Conservation (phyloP, 2,113 vertebrate genomes). For the Thinocorus orbignyianus region DNA sequence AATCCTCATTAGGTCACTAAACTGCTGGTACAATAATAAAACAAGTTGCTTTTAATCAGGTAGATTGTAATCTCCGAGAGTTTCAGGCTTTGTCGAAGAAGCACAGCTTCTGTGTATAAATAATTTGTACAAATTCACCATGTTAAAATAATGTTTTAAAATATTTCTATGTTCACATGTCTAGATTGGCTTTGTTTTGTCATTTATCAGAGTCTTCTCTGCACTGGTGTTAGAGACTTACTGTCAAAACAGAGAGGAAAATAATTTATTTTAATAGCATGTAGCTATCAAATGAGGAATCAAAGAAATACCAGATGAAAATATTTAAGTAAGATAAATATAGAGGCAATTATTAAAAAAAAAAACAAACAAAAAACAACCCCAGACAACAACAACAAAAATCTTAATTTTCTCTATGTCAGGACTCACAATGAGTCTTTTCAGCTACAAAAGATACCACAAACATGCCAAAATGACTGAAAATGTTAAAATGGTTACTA, state of each 20-base stretch:
- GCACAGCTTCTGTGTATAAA: neutral
- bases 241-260: neutral
- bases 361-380: too few species aligned
- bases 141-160: neutral
- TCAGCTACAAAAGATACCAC: neutral
- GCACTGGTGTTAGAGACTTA: neutral
- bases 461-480: neutral
- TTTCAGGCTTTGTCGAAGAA: neutral
- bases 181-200: neutral
- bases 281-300: neutral
- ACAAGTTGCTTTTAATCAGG: neutral
- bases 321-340: neutral
- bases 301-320: neutral
- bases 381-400: neutral
- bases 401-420: neutral
- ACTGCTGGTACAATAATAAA: neutral
- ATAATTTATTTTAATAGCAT: neutral
- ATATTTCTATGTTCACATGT: neutral
- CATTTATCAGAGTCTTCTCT: neutral
- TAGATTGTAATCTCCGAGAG: neutral
- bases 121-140: neutral
- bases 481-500: neutral
- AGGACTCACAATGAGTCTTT: neutral
- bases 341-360: neutral
- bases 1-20: neutral